Percentiles rank a stretch among this genome's conserved stretches.
These are phyloP conservation scores for Agonopterix heracliana DNA, from an alignment of 2,888 invertebrate species.

Conservation along the genomic window DNA sequence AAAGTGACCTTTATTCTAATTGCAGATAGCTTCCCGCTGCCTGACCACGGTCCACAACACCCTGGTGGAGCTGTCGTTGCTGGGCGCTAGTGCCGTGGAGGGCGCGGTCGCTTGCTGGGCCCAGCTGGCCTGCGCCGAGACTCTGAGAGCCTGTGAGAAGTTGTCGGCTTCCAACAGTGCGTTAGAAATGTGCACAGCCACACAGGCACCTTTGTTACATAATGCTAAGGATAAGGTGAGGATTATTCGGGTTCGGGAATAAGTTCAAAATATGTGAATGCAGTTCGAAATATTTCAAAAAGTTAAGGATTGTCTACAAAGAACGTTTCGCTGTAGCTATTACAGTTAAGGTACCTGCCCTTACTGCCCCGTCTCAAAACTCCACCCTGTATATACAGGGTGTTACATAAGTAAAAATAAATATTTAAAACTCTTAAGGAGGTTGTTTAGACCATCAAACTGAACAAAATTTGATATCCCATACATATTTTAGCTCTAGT, in stretches of 20 bases:
- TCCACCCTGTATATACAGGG: too few species aligned
- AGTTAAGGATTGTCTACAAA: too few species aligned
- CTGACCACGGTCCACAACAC: conserved; percentile 94
- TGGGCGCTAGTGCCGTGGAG: conserved; percentile 86
- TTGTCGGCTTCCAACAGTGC: conserved; percentile 78
- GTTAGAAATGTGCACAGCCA: conserved; percentile 84
- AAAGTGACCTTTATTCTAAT: neutral
- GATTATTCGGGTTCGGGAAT: neutral
- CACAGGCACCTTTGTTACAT: conserved; percentile 88
- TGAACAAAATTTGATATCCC: too few species aligned
- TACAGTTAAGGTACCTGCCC: too few species aligned
- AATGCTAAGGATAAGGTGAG: conserved; percentile 83
- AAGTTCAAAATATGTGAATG: too few species aligned
- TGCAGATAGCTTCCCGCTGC: conserved; percentile 89
- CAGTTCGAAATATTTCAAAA: too few species aligned
- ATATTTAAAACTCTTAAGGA: too few species aligned
- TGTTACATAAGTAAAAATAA: too few species aligned
- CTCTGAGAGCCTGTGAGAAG: conserved; percentile 86
- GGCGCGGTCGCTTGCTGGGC: conserved; percentile 96
- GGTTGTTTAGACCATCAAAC: too few species aligned
- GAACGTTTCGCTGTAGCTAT: too few species aligned
- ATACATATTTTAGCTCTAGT: too few species aligned
- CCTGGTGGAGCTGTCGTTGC: conserved; percentile 86
- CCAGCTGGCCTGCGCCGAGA: conserved; percentile 92
- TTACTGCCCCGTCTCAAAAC: too few species aligned